A percentile compares a stretch with the other conserved stretches of the same genome.
Evolutionary conservation across 2,888 invertebrate species (phyloP).

Genomic region (Leptura quadrifasciata): DNA sequence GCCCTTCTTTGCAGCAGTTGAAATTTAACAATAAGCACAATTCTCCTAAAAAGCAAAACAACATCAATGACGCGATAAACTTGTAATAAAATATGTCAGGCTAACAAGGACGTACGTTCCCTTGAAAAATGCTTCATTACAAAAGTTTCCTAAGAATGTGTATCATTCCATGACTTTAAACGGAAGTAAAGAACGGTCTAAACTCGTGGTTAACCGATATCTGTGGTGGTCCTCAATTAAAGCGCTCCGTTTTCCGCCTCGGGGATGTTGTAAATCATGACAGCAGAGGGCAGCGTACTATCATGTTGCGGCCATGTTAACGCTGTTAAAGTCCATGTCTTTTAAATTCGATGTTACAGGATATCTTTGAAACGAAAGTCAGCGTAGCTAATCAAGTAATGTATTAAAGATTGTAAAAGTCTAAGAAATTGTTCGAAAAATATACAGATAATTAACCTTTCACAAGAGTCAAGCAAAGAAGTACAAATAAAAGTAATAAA

Average conservation of each 20-base stretch:
- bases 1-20: not conserved
- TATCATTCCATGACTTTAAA: not conserved
- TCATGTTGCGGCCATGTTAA: constrained; percentile 48
- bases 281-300: constrained; percentile 46
- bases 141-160: constrained; percentile 39
- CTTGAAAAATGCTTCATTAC: constrained; percentile 43
- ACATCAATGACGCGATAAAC: constrained; percentile 35
- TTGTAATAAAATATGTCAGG: constrained; percentile 44
- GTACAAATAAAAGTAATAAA: no score
- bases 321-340: constrained; percentile 43
- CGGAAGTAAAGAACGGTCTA: constrained; percentile 30
- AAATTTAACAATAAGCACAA: constrained; percentile 28
- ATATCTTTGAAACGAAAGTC: constrained; percentile 12
- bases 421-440: no score
- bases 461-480: no score
- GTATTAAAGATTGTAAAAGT: no score
- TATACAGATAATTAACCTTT: no score
- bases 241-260: constrained; percentile 43
- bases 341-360: constrained; percentile 41
- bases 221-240: constrained; percentile 48
- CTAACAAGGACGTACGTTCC: constrained; percentile 42
- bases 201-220: constrained; percentile 48
- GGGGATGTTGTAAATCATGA: constrained; percentile 46
- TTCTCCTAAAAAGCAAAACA: constrained; percentile 29
- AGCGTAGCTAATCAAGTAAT: not conserved